phyloP scores from a whole-genome alignment of 2,888 invertebrate species.

The Campoplex nolae region DNA sequence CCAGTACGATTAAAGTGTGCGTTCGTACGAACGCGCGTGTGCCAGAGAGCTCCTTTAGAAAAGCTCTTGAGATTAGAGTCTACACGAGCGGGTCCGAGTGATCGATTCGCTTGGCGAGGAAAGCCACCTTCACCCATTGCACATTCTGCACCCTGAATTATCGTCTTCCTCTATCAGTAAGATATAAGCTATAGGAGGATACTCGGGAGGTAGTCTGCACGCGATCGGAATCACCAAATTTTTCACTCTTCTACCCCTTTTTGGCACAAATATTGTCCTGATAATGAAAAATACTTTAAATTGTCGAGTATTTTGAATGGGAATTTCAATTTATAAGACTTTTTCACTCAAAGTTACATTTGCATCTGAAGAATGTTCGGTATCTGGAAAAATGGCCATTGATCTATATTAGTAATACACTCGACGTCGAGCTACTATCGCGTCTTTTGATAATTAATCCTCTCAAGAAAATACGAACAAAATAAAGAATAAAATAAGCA shows the following conservation, averaged over 20 bases:
- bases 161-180: slow-evolving; percentile 58
- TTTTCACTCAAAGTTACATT: not conserved
- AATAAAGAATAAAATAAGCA: no score
- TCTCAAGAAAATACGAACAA: not conserved
- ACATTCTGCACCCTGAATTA: slow-evolving; percentile 47
- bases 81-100: slow-evolving; percentile 51
- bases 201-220: slow-evolving; percentile 42
- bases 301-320: not conserved
- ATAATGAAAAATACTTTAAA: not conserved
- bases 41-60: slow-evolving; percentile 32
- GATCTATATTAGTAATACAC: no score
- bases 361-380: not conserved
- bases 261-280: not conserved
- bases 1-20: slow-evolving; percentile 30
- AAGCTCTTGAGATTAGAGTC: slow-evolving; percentile 61
- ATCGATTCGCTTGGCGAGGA: slow-evolving; percentile 60
- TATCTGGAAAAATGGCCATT: not conserved
- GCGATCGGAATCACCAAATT: slow-evolving; percentile 45
- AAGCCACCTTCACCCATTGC: slow-evolving; percentile 35
- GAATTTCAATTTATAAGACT: not conserved
- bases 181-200: slow-evolving; percentile 54
- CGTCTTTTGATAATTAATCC: no score
- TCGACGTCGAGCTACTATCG: no score
- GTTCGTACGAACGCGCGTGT: slow-evolving; percentile 7
- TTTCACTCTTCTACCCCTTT: not conserved